These are phyloP conservation scores for Thrips palmi DNA, from an alignment of 1,140 invertebrate species.

Conservation along the genomic window DNA sequence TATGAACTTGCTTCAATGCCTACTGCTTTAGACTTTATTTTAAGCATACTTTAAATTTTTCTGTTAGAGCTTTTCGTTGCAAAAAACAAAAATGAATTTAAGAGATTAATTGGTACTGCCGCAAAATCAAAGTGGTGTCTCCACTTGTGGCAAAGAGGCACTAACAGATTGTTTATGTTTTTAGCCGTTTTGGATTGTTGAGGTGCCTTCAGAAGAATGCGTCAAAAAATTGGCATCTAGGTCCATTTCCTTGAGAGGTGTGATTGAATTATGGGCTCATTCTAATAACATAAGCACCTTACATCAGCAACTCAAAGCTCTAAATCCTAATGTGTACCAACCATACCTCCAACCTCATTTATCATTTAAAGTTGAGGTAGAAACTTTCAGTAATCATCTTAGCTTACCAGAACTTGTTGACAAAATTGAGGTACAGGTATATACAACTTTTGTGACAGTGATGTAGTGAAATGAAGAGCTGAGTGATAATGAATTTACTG, in stretches of 20 bases:
- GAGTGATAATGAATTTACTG: constrained; percentile 12
- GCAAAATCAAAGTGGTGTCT: constrained; percentile 1
- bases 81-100: constrained; percentile 1
- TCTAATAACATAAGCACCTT: constrained; percentile 34
- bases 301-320: constrained; percentile 42
- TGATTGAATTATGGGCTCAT: constrained; percentile 59
- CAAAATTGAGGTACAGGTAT: constrained; percentile 59
- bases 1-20: constrained; percentile 9
- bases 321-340: constrained; percentile 29
- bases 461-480: constrained; percentile 10
- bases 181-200: constrained; percentile 62
- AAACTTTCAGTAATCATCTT: constrained; percentile 74
- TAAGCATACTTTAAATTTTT: too few relatives aligned
- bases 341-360: constrained; percentile 30
- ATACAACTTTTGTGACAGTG: constrained; percentile 4
- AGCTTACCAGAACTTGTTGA: constrained; percentile 56
- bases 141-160: constrained; percentile 5
- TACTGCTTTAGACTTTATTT: too few relatives aligned
- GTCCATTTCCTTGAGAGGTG: constrained; percentile 54
- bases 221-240: constrained; percentile 47
- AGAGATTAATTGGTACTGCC: constrained; percentile 11
- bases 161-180: constrained; percentile 14
- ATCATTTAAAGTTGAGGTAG: constrained; percentile 68
- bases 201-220: constrained; percentile 39
- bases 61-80: too few relatives aligned